These are phyloP conservation scores for Urocitellus parryii DNA, from an alignment of 2,113 vertebrate genomes.

Conservation along the genomic window DNA sequence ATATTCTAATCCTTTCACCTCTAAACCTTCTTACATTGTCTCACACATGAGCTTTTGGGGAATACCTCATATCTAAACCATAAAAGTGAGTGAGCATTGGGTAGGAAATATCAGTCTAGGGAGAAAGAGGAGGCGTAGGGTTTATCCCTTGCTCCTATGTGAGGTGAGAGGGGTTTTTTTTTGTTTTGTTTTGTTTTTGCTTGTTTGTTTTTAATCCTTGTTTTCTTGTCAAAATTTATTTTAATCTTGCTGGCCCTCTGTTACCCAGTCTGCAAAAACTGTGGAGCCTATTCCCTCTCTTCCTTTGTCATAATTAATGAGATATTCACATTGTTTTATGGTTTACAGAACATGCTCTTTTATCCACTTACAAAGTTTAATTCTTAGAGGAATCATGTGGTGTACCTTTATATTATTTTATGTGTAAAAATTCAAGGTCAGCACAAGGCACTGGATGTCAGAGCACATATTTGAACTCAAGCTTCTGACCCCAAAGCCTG, in stretches of 20 bases:
- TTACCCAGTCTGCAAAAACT: neutral
- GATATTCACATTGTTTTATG: neutral
- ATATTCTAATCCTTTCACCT: no score
- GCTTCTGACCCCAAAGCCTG: neutral
- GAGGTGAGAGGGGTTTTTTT: no score
- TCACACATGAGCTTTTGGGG: no score
- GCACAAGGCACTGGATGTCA: neutral
- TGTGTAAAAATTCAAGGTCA: neutral
- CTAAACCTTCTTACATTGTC: no score
- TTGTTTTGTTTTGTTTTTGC: no score
- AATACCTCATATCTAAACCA: no score
- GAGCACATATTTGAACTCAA: neutral
- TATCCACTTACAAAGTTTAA: neutral
- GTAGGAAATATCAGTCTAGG: neutral
- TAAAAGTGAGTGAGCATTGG: neutral
- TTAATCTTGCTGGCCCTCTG: neutral
- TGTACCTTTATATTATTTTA: neutral
- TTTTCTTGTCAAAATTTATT: neutral
- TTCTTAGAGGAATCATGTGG: neutral
- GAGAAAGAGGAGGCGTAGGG: neutral
- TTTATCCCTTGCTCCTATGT: neutral
- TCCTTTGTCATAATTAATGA: neutral
- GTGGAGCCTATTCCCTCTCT: neutral
- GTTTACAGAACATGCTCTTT: neutral
- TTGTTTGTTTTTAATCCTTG: no score